Percentiles rank a stretch among this genome's conserved stretches.
phyloP scores from a whole-genome alignment of 2,797 vertebrate species.

The Tolypeutes matacus region DNA sequence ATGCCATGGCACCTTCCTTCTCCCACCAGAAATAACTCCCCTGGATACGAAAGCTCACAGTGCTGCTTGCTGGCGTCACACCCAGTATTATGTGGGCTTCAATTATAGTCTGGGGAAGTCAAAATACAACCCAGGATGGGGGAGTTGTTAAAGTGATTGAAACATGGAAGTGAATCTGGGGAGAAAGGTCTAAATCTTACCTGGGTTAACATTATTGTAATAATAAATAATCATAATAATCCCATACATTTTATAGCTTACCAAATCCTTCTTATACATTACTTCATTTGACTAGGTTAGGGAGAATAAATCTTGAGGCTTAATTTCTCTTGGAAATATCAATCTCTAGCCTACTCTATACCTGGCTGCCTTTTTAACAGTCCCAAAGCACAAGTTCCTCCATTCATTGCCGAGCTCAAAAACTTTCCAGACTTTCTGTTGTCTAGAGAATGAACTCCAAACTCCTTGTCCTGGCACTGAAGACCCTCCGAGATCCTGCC shows the following conservation, averaged over 20 bases:
- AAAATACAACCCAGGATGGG: constrained; percentile 46
- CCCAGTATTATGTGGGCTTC: background rate
- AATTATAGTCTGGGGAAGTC: constrained; percentile 55
- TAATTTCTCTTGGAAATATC: constrained; percentile 77
- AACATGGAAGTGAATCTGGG: constrained; percentile 70
- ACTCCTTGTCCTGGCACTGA: background rate
- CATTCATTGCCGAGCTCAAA: background rate
- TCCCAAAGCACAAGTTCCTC: constrained; percentile 24
- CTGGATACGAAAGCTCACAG: background rate
- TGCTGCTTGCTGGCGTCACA: background rate
- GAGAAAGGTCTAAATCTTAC: constrained; percentile 77
- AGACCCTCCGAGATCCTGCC: background rate
- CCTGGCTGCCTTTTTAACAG: constrained; percentile 61
- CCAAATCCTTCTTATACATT: constrained; percentile 75
- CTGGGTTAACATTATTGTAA: constrained; percentile 72
- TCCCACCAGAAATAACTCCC: background rate
- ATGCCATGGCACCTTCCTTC: background rate
- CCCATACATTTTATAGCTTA: constrained; percentile 73
- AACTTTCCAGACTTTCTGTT: constrained; percentile 2
- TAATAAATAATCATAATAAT: constrained; percentile 79
- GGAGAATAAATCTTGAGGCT: constrained; percentile 73
- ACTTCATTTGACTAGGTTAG: constrained; percentile 56
- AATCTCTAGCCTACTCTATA: constrained; percentile 55
- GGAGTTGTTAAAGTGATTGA: constrained; percentile 76
- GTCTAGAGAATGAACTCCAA: background rate